Evolutionary conservation across 2,113 vertebrate genomes (phyloP), one percentile per base, ranked within the genome.

Genomic region (Sebastes schlegelii): DNA sequence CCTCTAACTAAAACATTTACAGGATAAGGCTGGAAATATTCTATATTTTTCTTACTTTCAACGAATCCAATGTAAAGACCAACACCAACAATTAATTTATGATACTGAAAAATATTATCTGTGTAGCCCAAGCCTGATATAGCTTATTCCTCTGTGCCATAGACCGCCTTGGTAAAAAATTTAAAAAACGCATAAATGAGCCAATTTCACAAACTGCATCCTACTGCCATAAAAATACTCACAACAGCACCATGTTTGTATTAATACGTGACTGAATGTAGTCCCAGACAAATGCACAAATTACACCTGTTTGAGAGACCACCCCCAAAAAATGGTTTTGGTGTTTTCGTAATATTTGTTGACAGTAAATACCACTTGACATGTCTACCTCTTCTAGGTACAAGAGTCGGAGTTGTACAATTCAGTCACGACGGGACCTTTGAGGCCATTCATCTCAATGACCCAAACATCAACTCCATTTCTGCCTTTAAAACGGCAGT

Each of bases 381-480:
- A 49, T 62, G 23, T 68, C 49, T 71, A 0, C 2, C 48, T 84
- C n/a, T 77, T 62, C 26, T 88, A 99, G 98, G 98, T 57, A 97
- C 97, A 12, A 96, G 98, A 13, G 97, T 99, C 11, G 98, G 98
- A 7, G 97, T 99, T 67, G 98, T 99, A 34, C 98, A 99, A 90
- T 99, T 96, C 96, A 99, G 98, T 85, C 98, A 99, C 0, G 95
- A 97, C 0, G 98, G 97, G 23, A 99, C 98, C 2, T 99, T 99
- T 11, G 97, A 99, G 92, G 97, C 97, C 82, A 97, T 99, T 85
- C 96, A 91, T 40, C 95, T 99, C 14, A 94, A 98, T 0, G 98
- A 99, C 1, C 91, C 97, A 8, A 95, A 93, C 70, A 97, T 99
- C 14, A 61, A 98, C 94, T 98, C 97, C 6, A 92, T 99, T 86